A percentile compares a stretch with the other conserved stretches of the same genome.
phyloP scores from a whole-genome alignment of 2,113 vertebrate species.

The Bubalus kerabau region DNA sequence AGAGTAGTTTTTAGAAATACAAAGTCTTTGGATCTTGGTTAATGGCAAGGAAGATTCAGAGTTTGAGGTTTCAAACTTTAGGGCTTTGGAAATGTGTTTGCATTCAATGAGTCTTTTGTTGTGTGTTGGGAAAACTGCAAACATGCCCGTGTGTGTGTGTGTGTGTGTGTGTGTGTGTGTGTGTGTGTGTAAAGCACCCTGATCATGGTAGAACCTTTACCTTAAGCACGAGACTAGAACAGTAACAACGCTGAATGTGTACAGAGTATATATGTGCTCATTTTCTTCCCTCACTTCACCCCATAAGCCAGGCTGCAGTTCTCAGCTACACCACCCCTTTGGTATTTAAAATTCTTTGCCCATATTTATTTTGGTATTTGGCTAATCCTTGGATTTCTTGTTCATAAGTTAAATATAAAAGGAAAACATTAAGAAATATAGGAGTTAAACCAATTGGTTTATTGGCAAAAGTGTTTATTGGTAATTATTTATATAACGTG shows the following conservation, averaged over 20 bases:
- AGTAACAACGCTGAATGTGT: neutral
- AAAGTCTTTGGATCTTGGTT: neutral
- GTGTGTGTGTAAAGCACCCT: neutral
- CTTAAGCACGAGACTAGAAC: neutral
- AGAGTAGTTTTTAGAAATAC: neutral
- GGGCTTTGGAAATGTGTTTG: neutral
- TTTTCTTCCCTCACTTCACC: neutral
- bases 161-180: neutral
- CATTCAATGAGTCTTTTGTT: neutral
- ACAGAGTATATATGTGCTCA: neutral
- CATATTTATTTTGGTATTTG: neutral
- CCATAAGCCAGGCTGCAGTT: neutral
- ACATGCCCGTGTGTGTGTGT: neutral
- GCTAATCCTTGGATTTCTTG: neutral
- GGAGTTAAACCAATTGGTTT: neutral
- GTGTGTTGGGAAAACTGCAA: neutral
- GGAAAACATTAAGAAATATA: neutral
- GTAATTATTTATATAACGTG: neutral
- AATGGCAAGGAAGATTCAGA: slow-evolving; percentile 9
- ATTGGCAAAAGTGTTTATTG: neutral
- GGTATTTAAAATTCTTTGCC: neutral
- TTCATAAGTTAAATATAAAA: slow-evolving; percentile 16
- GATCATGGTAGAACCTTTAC: neutral
- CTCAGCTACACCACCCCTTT: neutral
- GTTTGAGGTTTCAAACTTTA: neutral